Percentiles rank a stretch among this genome's conserved stretches.
phyloP scores from a whole-genome alignment of 2,797 vertebrate genomes.

The Argya squamiceps region DNA sequence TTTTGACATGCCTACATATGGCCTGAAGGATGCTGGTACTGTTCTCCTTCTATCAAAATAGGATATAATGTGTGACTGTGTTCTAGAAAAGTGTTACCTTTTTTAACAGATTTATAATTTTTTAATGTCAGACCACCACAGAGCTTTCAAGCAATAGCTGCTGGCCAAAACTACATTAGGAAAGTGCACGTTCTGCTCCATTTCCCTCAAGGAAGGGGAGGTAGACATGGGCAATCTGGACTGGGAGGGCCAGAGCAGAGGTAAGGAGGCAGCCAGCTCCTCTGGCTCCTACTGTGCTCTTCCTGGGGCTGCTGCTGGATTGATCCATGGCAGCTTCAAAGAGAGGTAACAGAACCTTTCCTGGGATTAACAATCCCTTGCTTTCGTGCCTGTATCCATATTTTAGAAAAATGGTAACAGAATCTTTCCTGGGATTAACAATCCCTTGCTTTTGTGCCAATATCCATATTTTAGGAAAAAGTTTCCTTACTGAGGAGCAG shows the following conservation, averaged over 20 bases:
- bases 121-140: conserved; percentile 50
- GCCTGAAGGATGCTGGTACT: conserved; percentile 55
- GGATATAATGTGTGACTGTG: conserved; percentile 59
- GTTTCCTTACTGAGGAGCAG: not conserved
- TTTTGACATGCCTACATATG: conserved; percentile 58
- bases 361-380: not conserved
- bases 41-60: conserved; percentile 54
- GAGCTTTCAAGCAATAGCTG: conserved; percentile 59
- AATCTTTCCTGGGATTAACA: not conserved
- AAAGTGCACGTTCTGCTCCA: conserved; percentile 38
- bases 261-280: not conserved
- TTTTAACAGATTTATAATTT: conserved; percentile 62
- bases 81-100: conserved; percentile 61
- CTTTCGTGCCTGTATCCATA: not conserved
- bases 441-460: not conserved
- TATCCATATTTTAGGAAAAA: not conserved
- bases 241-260: not conserved
- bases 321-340: not conserved
- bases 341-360: not conserved
- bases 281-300: not conserved
- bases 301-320: not conserved
- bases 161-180: conserved; percentile 44
- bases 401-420: not conserved
- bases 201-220: conserved; percentile 26
- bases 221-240: conserved; percentile 8